Evolutionary conservation across 2,113 vertebrate species (phyloP), one percentile per base, ranked within the genome.

Genomic region (Salvator merianae): DNA sequence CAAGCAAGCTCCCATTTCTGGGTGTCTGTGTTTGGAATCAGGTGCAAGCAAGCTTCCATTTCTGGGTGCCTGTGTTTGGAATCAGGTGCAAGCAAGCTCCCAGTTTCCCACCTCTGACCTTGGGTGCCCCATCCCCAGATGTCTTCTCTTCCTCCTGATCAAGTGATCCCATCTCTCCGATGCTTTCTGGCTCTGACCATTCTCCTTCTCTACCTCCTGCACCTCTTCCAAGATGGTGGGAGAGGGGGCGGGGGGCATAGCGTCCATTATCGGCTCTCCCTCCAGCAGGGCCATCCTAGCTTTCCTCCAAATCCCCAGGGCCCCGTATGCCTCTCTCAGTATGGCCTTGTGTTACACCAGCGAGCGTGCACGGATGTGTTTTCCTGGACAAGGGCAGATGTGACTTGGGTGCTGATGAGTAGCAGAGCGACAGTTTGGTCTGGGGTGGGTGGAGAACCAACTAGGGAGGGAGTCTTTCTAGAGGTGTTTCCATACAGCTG

Each of bases 321-420:
- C 65, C 69, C 74, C n/a, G 68, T 50, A 6, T 16, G 32, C 26
- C 13, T 36, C 53, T 55, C 13, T 9, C 59, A 75, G 1, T 66
- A 34, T 22, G 75, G n/a, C 10, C 43, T 26, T n/a, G 32, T n/a
- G 28, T 9, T 32, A 5, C 2, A 5, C 28, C 53, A 28, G 65
- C 55, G 18, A 43, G 63, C 32, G 22, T 2, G 26, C 1, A 28
- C 5, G 24, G 7, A 7, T 70, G 14, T 55, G 2, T 76, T 30
- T 30, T 53, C 63, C 28, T 24, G 84, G 84, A 68, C 43, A 81
- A 59, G 79, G 77, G 18, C 69, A 30, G 53, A 62, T 72, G 84
- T n/a, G 68, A 34, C 28, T 22, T n/a, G 70, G 1, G 34, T 55
- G 34, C 4, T 12, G 63, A 76, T 85, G 50, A 76, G 16, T 28